These are phyloP conservation scores for Idaea biselata DNA, from an alignment of 2,888 invertebrate genomes.

Conservation along the genomic window DNA sequence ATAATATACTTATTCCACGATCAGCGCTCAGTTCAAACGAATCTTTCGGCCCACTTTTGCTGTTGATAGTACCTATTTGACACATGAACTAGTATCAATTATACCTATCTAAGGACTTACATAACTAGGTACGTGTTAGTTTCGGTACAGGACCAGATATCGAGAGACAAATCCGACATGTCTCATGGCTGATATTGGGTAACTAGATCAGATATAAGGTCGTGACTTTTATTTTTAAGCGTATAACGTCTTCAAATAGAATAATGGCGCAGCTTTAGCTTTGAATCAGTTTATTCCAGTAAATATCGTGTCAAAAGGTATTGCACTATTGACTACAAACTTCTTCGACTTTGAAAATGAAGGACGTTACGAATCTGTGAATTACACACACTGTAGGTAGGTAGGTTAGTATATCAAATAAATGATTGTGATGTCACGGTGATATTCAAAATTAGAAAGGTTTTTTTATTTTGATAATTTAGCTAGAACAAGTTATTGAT, in stretches of 20 bases:
- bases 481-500: background rate
- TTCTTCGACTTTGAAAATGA: background rate
- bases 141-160: background rate
- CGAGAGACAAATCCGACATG: slow-evolving; percentile 28
- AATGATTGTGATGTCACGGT: no score
- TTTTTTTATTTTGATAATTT: background rate
- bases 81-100: background rate
- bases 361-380: background rate
- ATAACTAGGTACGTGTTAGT: background rate
- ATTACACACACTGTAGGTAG: background rate
- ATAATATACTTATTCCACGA: no score
- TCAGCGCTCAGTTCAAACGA: no score
- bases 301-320: background rate
- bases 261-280: background rate
- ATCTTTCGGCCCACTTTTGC: no score
- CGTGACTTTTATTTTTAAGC: background rate
- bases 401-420: no score
- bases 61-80: background rate
- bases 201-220: slow-evolving; percentile 21
- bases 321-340: background rate
- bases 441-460: no score
- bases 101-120: background rate
- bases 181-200: slow-evolving; percentile 21
- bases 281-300: background rate
- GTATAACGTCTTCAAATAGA: background rate